Evolutionary conservation across 2,888 invertebrate species (phyloP).

Genomic region (Drosophila pseudotakahashii): DNA sequence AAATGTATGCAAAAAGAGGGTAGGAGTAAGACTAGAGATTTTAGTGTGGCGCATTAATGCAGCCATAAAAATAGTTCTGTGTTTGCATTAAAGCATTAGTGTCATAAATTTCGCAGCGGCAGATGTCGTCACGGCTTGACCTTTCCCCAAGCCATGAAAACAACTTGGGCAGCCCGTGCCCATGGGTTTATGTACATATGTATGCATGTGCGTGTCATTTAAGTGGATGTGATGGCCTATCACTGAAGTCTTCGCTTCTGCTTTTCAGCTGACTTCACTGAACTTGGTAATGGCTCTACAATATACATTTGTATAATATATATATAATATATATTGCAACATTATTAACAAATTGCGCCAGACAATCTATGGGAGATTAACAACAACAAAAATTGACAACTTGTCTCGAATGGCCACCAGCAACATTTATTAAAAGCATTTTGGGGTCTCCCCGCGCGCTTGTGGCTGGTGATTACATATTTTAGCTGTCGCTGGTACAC

Average conservation of each 20-base stretch:
- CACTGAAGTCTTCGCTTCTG: conserved; percentile 50
- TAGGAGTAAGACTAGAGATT: conserved; percentile 36
- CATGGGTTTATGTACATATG: too few species aligned
- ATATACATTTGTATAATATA: conserved; percentile 19
- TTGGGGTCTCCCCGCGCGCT: conserved; percentile 59
- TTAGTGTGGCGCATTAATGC: conserved; percentile 61
- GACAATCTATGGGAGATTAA: conserved; percentile 46
- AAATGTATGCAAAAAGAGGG: conserved; percentile 46
- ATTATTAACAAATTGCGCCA: conserved; percentile 78
- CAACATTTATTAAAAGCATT: conserved; percentile 77
- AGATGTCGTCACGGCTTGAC: conserved; percentile 18
- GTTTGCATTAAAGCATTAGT: conserved; percentile 49
- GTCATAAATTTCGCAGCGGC: conserved; percentile 57
- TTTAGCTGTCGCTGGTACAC: conserved; percentile 67
- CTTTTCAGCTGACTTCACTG: conserved; percentile 25
- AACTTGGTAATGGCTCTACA: conserved; percentile 26
- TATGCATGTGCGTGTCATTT: too few species aligned
- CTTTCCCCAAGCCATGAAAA: conserved; percentile 6
- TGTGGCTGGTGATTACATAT: conserved; percentile 65
- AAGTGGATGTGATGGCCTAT: conserved; percentile 4
- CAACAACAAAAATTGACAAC: conserved; percentile 45
- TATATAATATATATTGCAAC: conserved; percentile 68
- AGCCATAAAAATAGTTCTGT: conserved; percentile 64
- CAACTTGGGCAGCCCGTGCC: not conserved
- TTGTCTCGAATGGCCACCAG: conserved; percentile 52